Evolutionary conservation across 2,797 vertebrate species (phyloP), one percentile per base, ranked within the genome.

Genomic region (Danio choprae): DNA sequence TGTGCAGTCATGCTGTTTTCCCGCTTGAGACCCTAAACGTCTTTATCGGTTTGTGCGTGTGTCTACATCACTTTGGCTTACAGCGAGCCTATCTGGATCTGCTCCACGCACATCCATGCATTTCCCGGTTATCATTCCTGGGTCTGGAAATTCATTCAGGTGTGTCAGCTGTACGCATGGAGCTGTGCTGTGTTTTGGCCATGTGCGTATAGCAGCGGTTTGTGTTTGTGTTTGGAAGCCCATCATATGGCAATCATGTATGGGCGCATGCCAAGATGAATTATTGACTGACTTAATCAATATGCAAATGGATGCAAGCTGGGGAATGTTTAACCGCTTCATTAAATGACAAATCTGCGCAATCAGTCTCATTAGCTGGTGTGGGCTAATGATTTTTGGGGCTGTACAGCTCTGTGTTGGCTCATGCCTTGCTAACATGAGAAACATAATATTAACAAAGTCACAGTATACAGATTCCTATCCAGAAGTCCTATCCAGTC

Each of bases 281-380:
- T 87, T 86, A 83, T 83, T 83, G 84, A 85, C 81, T 64, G 58
- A 38, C 43, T 67, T 82, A 71, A 86, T 88, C 70, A 87, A 85
- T 81, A 87, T 86, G 78, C 67, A 87, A 86, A 88, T 83, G 63
- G 65, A 43, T 71, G 69, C 87, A 82, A 81, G 87, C 83, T 81
- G 85, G 85, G 83, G 88, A 88, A 86, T 78, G 81, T 84, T 88
- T 83, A 85, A 85, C 79, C 75, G 87, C 63, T 80, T 89, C 71
- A 86, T 89, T 87, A 84, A 77, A 87, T 85, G 84, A 87, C 82
- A 87, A 84, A 88, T 88, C 81, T 82, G 79, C 75, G 81, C 81
- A 83, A 87, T 91, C 81, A 81, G 81, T 81, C 84, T 87, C 81
- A 87, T 89, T 83, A 86, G 43, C 59, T 63, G 46, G 43, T 76